A percentile compares a stretch with the other conserved stretches of the same genome.
Evolutionary conservation across 2,113 vertebrate species (phyloP).

Genomic region (Cephalopholis sonnerati): DNA sequence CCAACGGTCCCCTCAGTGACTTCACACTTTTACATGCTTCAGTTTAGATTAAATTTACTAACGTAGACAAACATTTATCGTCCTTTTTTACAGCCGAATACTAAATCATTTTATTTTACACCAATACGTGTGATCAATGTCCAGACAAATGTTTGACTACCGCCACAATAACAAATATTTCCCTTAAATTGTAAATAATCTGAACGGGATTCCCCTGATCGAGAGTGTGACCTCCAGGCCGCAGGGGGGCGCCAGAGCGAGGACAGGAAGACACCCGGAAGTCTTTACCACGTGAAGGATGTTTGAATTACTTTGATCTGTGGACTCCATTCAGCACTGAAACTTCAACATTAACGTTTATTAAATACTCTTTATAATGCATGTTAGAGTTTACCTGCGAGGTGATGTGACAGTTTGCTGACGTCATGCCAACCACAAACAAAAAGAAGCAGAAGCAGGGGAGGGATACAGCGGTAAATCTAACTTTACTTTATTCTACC

Average conservation of each 20-base stretch:
- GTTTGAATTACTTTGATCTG: constrained; percentile 33
- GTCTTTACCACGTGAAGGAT: constrained; percentile 1
- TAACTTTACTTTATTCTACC: too few relatives aligned
- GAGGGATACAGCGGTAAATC: constrained; percentile 75
- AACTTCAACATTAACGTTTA: too few relatives aligned
- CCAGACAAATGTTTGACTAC: accelerated
- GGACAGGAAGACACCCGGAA: not conserved
- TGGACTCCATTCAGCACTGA: too few relatives aligned
- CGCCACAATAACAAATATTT: too few relatives aligned
- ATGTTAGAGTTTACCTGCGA: not conserved
- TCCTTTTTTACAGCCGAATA: not conserved
- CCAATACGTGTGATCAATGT: accelerated
- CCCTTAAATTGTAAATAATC: not conserved
- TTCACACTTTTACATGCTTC: not conserved
- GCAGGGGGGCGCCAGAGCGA: constrained; percentile 22
- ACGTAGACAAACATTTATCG: not conserved
- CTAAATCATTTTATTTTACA: not conserved
- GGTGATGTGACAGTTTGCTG: not conserved
- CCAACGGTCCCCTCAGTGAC: not conserved
- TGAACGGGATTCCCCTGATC: not conserved
- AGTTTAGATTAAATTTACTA: not conserved
- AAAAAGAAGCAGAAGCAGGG: constrained; percentile 63
- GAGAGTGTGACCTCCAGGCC: constrained; percentile 28
- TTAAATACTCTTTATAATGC: not conserved
- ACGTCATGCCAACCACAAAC: constrained; percentile 59